These are phyloP conservation scores for Diarsia dahlii DNA, from an alignment of 2,888 invertebrate species.

Conservation along the genomic window DNA sequence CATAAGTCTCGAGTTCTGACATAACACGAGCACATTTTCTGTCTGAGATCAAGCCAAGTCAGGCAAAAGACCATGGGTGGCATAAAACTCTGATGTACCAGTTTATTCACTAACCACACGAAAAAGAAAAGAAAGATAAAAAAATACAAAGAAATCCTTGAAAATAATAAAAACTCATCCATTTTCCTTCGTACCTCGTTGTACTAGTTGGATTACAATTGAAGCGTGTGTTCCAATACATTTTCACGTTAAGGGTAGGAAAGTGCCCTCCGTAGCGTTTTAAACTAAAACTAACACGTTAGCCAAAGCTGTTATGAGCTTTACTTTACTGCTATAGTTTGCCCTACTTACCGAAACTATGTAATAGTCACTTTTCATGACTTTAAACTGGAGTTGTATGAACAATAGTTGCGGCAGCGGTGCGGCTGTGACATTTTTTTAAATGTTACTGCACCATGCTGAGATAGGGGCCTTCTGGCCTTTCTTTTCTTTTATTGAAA, in stretches of 20 bases:
- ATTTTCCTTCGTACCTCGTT: slow-evolving; percentile 11
- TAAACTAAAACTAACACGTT: slow-evolving; percentile 39
- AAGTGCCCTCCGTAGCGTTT: slow-evolving; percentile 44
- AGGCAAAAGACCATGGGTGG: too few relatives aligned
- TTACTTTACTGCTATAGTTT: slow-evolving; percentile 17
- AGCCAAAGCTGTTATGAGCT: slow-evolving; percentile 32
- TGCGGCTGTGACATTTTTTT: not conserved
- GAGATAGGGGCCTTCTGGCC: too few relatives aligned
- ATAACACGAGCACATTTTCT: too few relatives aligned
- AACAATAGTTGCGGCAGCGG: too few relatives aligned
- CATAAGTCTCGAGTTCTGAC: too few relatives aligned
- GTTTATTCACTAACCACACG: too few relatives aligned
- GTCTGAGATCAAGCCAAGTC: too few relatives aligned
- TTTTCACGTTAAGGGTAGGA: slow-evolving; percentile 54
- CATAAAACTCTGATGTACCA: too few relatives aligned
- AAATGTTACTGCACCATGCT: too few relatives aligned
- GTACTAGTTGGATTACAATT: slow-evolving; percentile 49
- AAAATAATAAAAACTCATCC: not conserved
- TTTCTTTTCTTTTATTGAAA: too few relatives aligned
- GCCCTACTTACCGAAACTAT: slow-evolving; percentile 26
- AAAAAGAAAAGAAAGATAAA: too few relatives aligned
- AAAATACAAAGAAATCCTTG: too few relatives aligned
- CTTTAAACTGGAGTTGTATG: not conserved
- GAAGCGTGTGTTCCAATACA: slow-evolving; percentile 58
- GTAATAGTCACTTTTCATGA: slow-evolving; percentile 12